A percentile compares a stretch with the other conserved stretches of the same genome.
These are phyloP conservation scores for Apolygus lucorum DNA, from an alignment of 1,140 invertebrate genomes.

Conservation along the genomic window DNA sequence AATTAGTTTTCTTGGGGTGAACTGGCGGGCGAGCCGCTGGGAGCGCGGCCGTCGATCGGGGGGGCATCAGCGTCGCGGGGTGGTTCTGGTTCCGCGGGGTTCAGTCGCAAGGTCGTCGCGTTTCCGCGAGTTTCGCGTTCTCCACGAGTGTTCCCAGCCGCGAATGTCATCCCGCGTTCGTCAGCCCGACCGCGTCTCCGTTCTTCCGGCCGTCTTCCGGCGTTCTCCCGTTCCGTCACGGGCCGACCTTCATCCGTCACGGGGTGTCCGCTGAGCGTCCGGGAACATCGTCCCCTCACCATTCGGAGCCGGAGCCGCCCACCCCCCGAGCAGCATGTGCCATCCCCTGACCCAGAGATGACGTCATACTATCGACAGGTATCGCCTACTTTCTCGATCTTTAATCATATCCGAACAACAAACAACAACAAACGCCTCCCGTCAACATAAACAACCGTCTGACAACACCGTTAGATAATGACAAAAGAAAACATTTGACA, in stretches of 20 bases:
- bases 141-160: not conserved
- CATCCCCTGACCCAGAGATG: not conserved
- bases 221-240: too few species aligned
- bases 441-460: too few species aligned
- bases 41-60: not conserved
- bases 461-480: too few species aligned
- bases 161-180: not conserved
- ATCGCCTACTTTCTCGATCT: not conserved
- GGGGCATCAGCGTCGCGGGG: too few species aligned
- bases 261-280: not conserved
- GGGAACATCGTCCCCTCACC: not conserved
- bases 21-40: not conserved
- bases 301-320: not conserved
- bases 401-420: too few species aligned
- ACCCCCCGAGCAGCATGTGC: not conserved
- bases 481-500: too few species aligned
- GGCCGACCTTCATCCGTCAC: not conserved
- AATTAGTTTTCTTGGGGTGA: too few species aligned
- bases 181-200: not conserved
- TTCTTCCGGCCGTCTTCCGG: not conserved
- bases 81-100: too few species aligned
- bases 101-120: constrained; percentile 12
- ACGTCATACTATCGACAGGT: constrained; percentile 17
- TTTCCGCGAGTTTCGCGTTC: not conserved
- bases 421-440: too few species aligned